Base-by-base conservation (phyloP, 2,113 vertebrate species). In the Notarius lentiginosus region DNA sequence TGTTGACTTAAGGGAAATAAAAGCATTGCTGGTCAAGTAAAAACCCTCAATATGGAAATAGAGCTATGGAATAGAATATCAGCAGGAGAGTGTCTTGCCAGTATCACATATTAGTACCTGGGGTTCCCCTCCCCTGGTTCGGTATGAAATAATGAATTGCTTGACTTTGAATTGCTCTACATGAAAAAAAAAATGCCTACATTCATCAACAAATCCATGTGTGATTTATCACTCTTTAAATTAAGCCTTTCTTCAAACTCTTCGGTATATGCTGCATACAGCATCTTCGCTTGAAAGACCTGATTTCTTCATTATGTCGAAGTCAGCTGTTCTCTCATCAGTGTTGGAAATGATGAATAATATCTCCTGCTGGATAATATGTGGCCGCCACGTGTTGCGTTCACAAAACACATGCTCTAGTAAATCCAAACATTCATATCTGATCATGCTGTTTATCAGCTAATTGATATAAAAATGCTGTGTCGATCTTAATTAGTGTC, bases 141-240 rank as follows among this genome's bases (percentile, higher is more conserved):
- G 22, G 2, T 61, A 81, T 60, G 22, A 81, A 61, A 81, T 81
- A 81, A 81, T 41, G 1, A 61, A 61, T 61, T 11, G 56, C 30
- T 24, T 81, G 30, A 47, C 79, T 47, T 41, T 41, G 7, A 58
- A 55, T 76, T 79, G 51, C 51, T n/a, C 14, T 17, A 55, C 22
- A 55, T 7, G 24, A 12, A 47, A 41, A 81, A 58, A 79, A 79
- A 58, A 79, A 30, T 4, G 30, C 56, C 30, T 24, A 41, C 79
- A 81, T 9, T 81, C 55, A 80, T 80, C 79, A 81, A 79, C 55
- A 60, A 75, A 58, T 58, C 41, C 3, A 17, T 18, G 41, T 24
- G 41, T 77, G 84, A 68, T 77, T 80, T 79, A 79, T 55, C 41
- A 66, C 51, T 76, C 51, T 79, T 80, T 66, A 70, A 66, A 30